These are phyloP conservation scores for Oreochromis niloticus DNA, from an alignment of 2,113 vertebrate genomes.

Conservation along the genomic window DNA sequence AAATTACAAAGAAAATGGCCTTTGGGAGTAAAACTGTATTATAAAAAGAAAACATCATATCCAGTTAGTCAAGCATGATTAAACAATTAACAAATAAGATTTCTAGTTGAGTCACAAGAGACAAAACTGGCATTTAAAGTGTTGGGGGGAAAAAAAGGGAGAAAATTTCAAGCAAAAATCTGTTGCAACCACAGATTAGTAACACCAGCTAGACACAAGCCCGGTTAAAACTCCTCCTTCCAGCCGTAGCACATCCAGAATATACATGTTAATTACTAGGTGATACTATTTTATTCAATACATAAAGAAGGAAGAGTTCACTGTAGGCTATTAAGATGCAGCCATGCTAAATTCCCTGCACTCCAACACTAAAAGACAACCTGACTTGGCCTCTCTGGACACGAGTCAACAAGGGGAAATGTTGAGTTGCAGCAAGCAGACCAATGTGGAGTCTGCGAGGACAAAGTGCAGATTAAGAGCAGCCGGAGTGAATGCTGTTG, in stretches of 20 bases:
- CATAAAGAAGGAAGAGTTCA: background rate
- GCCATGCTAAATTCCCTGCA: background rate
- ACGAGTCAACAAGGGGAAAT: slow-evolving; percentile 37
- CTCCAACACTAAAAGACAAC: background rate
- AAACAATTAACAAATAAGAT: background rate
- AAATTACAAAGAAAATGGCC: background rate
- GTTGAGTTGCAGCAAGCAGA: background rate
- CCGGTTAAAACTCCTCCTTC: background rate
- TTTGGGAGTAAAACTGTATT: background rate
- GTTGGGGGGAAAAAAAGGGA: accelerated
- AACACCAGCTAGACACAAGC: background rate
- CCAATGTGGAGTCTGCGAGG: slow-evolving; percentile 7
- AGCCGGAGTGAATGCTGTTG: background rate
- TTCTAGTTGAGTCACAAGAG: background rate
- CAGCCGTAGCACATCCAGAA: background rate
- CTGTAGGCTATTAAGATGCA: background rate
- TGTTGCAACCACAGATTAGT: background rate
- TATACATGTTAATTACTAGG: background rate
- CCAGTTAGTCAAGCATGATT: background rate
- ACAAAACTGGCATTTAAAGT: background rate
- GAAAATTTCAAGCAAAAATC: background rate
- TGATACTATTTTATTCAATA: background rate
- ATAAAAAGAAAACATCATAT: background rate
- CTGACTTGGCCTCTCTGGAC: slow-evolving; percentile 16
- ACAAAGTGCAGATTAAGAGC: slow-evolving; percentile 57